A percentile compares a stretch with the other conserved stretches of the same genome.
phyloP scores from a whole-genome alignment of 1,140 invertebrate genomes.

The Wasmannia auropunctata region DNA sequence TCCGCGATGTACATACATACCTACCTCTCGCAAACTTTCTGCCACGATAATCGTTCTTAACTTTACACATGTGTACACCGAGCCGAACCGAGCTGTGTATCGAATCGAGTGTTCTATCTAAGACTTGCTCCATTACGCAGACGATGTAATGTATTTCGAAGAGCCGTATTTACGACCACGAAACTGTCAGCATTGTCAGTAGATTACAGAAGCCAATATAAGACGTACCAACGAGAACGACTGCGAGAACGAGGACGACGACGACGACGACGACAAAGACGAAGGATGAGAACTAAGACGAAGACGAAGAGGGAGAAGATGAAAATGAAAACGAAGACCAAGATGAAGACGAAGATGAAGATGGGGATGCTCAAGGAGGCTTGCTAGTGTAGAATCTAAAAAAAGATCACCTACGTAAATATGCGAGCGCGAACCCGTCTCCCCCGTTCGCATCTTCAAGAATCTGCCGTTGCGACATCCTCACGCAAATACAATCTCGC shows the following conservation, averaged over 20 bases:
- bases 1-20: neutral
- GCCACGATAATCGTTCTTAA: conserved; percentile 28
- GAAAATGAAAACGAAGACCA: neutral
- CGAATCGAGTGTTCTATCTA: neutral
- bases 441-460: conserved; percentile 44
- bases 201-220: conserved; percentile 22
- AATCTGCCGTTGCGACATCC: conserved; percentile 62
- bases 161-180: conserved; percentile 23
- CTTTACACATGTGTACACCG: conserved; percentile 5
- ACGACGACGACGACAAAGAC: neutral
- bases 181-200: conserved; percentile 16
- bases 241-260: neutral
- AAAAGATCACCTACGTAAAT: conserved; percentile 55
- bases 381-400: conserved; percentile 38
- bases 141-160: conserved; percentile 20
- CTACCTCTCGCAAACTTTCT: conserved; percentile 37
- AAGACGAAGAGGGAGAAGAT: neutral
- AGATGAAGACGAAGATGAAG: neutral
- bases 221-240: conserved; percentile 3
- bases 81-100: neutral
- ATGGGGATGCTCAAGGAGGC: neutral
- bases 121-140: neutral
- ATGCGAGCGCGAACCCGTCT: conserved; percentile 34
- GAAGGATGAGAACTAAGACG: too few relatives aligned
- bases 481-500: conserved; percentile 56